These are phyloP conservation scores for Pollachius pollachius DNA, from an alignment of 2,113 vertebrate species.

Conservation along the genomic window DNA sequence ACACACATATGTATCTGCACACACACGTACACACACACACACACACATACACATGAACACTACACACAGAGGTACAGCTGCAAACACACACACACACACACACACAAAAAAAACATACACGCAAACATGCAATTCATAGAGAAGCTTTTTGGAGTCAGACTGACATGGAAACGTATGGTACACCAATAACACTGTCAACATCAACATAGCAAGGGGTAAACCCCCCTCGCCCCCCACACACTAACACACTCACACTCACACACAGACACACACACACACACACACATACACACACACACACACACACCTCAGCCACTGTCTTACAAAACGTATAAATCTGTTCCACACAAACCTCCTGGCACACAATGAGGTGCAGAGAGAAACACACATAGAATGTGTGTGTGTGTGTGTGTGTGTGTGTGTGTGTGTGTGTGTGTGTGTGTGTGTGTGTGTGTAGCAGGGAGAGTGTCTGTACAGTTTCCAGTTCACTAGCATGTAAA, in stretches of 20 bases:
- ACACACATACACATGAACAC: too few relatives aligned
- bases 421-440: not conserved
- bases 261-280: not conserved
- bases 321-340: not conserved
- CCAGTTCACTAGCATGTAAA: not conserved
- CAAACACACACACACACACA: not conserved
- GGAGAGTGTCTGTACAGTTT: not conserved
- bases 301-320: constrained; percentile 14
- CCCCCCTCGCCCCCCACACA: not conserved
- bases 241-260: constrained; percentile 14
- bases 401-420: constrained; percentile 6
- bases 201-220: not conserved
- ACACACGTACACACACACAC: too few relatives aligned
- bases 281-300: too few relatives aligned
- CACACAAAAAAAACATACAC: not conserved
- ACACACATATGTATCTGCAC: too few relatives aligned
- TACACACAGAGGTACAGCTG: not conserved
- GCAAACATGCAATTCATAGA: not conserved
- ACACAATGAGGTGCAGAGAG: constrained; percentile 6
- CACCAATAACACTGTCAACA: constrained; percentile 37
- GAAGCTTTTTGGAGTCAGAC: not conserved
- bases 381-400: not conserved
- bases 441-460: not conserved
- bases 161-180: not conserved
- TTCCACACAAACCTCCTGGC: not conserved